Conservation (phyloP, 2,113 vertebrate species). For the Bos taurus region ARS-UCD2.0 NC_037349.1:41484001-41484500, state of each 20-base stretch:
- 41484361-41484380: neutral
- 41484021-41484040: neutral
- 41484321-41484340: neutral
- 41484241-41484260: neutral
- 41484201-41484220: neutral
- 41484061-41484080: neutral
- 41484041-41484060: neutral
- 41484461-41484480: neutral
- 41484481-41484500: neutral
- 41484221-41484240: neutral
- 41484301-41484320: neutral
- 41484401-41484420: neutral
- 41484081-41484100: neutral
- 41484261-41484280: neutral
- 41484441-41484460: neutral
- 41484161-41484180: neutral
- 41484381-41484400: neutral
- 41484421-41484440: neutral
- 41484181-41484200: neutral
- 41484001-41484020: neutral
- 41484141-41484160: neutral
- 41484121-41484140: neutral
- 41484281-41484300: neutral
- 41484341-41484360: neutral
- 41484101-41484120: neutral